A percentile compares a stretch with the other conserved stretches of the same genome.
Evolutionary conservation across 2,113 vertebrate genomes (phyloP).

Genomic region (Sisor rabdophorus): DNA sequence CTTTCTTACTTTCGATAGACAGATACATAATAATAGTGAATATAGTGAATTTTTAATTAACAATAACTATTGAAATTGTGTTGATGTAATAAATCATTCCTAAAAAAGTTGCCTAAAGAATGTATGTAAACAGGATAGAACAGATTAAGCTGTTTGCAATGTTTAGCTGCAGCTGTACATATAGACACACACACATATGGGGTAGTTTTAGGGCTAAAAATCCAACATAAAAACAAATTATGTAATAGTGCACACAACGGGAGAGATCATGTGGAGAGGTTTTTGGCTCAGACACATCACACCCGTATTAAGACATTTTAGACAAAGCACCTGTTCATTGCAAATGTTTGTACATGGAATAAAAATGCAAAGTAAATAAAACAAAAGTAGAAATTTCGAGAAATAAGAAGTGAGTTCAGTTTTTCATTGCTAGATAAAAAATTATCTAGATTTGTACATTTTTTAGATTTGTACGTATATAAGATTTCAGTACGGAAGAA

Average conservation of each 20-base stretch:
- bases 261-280: neutral
- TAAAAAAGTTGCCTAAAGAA: too few relatives aligned
- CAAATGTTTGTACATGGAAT: neutral
- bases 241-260: neutral
- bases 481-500: neutral
- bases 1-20: too few relatives aligned
- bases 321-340: neutral
- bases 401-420: neutral
- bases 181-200: neutral
- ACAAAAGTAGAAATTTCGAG: neutral
- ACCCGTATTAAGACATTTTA: neutral
- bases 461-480: neutral
- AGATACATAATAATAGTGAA: neutral
- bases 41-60: neutral
- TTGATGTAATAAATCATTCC: neutral
- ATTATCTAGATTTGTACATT: too few relatives aligned
- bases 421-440: too few relatives aligned
- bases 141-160: neutral
- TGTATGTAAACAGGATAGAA: neutral
- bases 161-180: conserved; percentile 7
- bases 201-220: neutral
- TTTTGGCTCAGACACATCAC: neutral
- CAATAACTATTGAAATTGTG: neutral
- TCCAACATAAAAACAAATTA: neutral
- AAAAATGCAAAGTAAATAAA: too few relatives aligned